A percentile compares a stretch with the other conserved stretches of the same genome.
phyloP scores from a whole-genome alignment of 2,113 vertebrate genomes.

The Channa maculata region DNA sequence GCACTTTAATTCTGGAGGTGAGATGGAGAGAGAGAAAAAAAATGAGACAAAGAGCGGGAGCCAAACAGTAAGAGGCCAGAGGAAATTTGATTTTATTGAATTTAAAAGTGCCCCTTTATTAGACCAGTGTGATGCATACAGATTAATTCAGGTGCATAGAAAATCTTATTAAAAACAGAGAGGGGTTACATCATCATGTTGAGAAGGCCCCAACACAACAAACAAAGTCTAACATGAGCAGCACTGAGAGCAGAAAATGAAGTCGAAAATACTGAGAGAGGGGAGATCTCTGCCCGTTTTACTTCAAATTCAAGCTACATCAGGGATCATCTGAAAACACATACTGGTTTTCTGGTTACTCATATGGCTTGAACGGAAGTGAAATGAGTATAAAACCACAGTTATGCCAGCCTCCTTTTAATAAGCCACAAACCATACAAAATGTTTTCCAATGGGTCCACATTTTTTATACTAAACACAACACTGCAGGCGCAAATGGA shows the following conservation, averaged over 20 bases:
- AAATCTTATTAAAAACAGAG: constrained; percentile 32
- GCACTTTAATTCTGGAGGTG: constrained; percentile 44
- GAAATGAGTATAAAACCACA: too few species aligned
- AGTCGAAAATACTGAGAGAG: background rate
- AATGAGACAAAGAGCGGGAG: background rate
- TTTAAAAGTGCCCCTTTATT: constrained; percentile 54
- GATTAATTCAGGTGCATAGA: constrained; percentile 36
- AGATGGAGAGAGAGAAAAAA: constrained; percentile 10
- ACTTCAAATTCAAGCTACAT: too few species aligned
- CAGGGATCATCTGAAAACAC: too few species aligned
- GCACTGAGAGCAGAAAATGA: background rate
- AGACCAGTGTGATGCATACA: constrained; percentile 18
- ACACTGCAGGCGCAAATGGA: too few species aligned
- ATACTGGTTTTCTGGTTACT: too few species aligned
- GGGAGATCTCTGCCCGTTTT: too few species aligned
- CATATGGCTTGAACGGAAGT: too few species aligned
- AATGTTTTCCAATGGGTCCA: too few species aligned
- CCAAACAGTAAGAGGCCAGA: constrained; percentile 9
- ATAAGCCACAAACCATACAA: too few species aligned
- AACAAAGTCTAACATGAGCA: constrained; percentile 8
- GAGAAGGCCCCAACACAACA: constrained; percentile 7
- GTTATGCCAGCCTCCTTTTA: too few species aligned
- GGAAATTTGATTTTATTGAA: constrained; percentile 52
- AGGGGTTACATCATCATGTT: constrained; percentile 34
- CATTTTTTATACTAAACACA: too few species aligned